Evolutionary conservation across 2,888 invertebrate species (phyloP), one percentile per base, ranked within the genome.

Genomic region (Ornithoptera priamus): DNA sequence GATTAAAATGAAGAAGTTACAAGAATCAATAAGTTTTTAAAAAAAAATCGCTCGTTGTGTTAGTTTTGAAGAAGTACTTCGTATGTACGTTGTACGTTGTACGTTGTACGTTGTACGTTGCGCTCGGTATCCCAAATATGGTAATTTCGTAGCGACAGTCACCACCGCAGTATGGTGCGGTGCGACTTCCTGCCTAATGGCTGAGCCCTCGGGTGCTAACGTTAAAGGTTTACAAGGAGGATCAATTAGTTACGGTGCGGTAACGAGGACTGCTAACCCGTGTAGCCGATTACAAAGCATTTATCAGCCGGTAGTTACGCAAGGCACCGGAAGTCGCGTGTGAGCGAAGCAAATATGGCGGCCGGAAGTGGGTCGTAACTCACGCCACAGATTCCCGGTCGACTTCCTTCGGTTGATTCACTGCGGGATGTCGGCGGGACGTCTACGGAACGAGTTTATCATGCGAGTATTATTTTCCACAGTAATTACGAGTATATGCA

Each of bases 351-450:
- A 90, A 90, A 90, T 89, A 90, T 89, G 89, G 89, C 84, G 79
- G 80, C 77, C 88, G 90, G 90, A 90, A 83, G 90, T 81, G 85
- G 86, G 80, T 85, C 89, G 90, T 91, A 90, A 89, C 89, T 91
- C 89, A 90, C 88, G 89, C 89, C 87, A 78, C 84, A 83, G 84
- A 84, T 80, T 80, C 85, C 83, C 84, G 81, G 79, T 75, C 76
- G 78, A 78, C 85, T 85, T 89, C 89, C 90, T 85, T 85, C 77
- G 58, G 77, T 80, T 76, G 80, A 78, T 79, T 80, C 81, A 79
- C 78, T 80, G 77, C 77, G 74, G 74, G 72, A 76, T 79, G 81
- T 75, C 70, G 73, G 73, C 67, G 67, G 56, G 62, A 62, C 79
- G 81, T 75, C 70, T 73, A 73, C 67, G 67, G 56, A 59, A 62